Base-by-base conservation (phyloP, 2,888 invertebrate genomes). In the Operophtera brumata region DNA sequence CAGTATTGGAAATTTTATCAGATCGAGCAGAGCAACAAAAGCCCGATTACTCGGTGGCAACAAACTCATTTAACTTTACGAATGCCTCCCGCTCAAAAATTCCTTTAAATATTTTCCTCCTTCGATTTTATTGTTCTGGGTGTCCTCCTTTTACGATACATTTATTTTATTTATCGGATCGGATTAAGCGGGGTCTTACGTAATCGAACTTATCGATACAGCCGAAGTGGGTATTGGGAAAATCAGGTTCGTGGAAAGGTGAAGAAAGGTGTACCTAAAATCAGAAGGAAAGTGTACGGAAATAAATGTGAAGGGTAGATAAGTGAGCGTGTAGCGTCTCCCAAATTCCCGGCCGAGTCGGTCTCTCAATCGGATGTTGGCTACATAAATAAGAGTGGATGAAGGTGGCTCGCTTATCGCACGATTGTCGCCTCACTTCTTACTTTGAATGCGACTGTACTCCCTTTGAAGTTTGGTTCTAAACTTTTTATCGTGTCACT, bases 31-130 rank as follows among this genome's bases (percentile, higher is more conserved):
- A 77, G 77, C 78, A 81, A 85, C 82, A 82, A 81, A 82, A 74
- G 74, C 75, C 67, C 74, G 80, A 80, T 80, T 80, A 80, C 77
- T 74, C 77, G 73, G 74, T 80, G 79, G 75, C 81, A 84, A 81
- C 81, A 85, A 87, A 87, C 86, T 86, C 87, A 88, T 90, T 90
- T 87, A 89, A 89, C 88, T 88, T 88, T 80, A 78, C 81, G 82
- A 80, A 80, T 77, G 77, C 74, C 76, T 71, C 72, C 73, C 70
- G 75, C 77, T 82, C 80, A 82, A 84, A 84, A 84, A 85, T 82
- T 69, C 70, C 73, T 73, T 73, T 70, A 78, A 82, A 84, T 83
- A 84, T 84, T 81, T 79, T 71, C 74, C 78, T 74, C 73, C 70
- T 83, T 84, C 80, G 80, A 86, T 86, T 87, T 84, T 85, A 86